These are phyloP conservation scores for Ophion ventricosus DNA, from an alignment of 2,888 invertebrate species.

Conservation along the genomic window DNA sequence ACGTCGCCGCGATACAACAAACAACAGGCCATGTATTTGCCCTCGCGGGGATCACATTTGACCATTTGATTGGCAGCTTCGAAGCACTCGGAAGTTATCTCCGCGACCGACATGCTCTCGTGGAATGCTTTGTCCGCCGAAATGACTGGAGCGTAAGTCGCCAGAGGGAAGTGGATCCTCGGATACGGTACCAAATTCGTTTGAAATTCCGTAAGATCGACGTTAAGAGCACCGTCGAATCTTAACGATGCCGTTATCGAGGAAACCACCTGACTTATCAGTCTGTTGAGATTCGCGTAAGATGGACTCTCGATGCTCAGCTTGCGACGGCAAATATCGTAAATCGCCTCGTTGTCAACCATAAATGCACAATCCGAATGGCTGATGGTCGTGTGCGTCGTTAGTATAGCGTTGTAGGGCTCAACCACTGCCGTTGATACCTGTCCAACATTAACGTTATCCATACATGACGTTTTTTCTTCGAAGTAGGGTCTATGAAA, in stretches of 20 bases:
- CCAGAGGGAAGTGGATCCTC: constrained; percentile 87
- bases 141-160: constrained; percentile 90
- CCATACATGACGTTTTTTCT: not conserved
- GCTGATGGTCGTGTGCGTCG: constrained; percentile 94
- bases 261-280: constrained; percentile 89
- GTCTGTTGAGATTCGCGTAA: constrained; percentile 92
- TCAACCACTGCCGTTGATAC: constrained; percentile 97
- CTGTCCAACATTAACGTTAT: constrained; percentile 79
- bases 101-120: constrained; percentile 90
- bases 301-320: constrained; percentile 93
- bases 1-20: constrained; percentile 95
- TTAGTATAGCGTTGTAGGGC: constrained; percentile 96
- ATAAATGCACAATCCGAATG: constrained; percentile 97
- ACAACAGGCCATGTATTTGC: constrained; percentile 96
- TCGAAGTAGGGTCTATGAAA: no score
- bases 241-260: constrained; percentile 86
- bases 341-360: constrained; percentile 98
- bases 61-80: constrained; percentile 96
- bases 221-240: constrained; percentile 89
- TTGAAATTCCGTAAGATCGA: constrained; percentile 96
- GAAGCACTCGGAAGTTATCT: constrained; percentile 94
- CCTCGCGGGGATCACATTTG: constrained; percentile 92
- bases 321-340: constrained; percentile 94
- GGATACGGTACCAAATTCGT: constrained; percentile 90
- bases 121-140: constrained; percentile 90